Conservation (phyloP, 2,888 invertebrate species). For the Drosophila histrio region DNA sequence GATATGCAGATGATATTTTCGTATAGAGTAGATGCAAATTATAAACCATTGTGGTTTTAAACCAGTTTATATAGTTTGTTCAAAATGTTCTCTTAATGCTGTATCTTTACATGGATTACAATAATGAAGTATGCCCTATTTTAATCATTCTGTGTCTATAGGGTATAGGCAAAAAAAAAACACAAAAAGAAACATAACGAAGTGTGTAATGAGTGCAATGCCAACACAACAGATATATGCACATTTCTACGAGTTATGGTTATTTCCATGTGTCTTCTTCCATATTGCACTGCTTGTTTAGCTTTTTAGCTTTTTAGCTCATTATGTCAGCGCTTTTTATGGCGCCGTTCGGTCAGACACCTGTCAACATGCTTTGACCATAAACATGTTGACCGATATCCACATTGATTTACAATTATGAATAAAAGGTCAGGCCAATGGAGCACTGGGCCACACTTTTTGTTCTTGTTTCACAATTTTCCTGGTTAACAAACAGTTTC, state of each 20-base stretch:
- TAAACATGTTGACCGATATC: conserved; percentile 51
- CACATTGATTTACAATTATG: conserved; percentile 48
- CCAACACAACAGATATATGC: conserved; percentile 13
- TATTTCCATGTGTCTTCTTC: conserved; percentile 19
- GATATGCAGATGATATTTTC: too few species aligned
- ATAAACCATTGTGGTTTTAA: too few species aligned
- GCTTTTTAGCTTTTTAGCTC: conserved; percentile 45
- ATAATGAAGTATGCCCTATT: neutral
- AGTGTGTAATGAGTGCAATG: conserved; percentile 27
- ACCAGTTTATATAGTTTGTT: too few species aligned
- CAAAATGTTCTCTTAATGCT: too few species aligned
- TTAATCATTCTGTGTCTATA: neutral
- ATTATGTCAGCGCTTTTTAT: conserved; percentile 50
- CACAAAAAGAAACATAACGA: neutral
- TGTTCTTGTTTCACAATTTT: neutral
- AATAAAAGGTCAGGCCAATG: conserved; percentile 18
- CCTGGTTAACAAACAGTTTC: neutral
- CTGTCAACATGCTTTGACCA: conserved; percentile 26
- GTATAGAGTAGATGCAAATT: too few species aligned
- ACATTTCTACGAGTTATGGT: neutral
- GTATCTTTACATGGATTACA: too few species aligned
- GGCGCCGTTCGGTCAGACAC: conserved; percentile 42
- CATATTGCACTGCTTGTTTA: conserved; percentile 23
- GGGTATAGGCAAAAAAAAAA: neutral
- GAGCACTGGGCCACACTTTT: conserved; percentile 9